A percentile compares a stretch with the other conserved stretches of the same genome.
phyloP scores from a whole-genome alignment of 2,888 invertebrate species.

The Agrochola circellaris region DNA sequence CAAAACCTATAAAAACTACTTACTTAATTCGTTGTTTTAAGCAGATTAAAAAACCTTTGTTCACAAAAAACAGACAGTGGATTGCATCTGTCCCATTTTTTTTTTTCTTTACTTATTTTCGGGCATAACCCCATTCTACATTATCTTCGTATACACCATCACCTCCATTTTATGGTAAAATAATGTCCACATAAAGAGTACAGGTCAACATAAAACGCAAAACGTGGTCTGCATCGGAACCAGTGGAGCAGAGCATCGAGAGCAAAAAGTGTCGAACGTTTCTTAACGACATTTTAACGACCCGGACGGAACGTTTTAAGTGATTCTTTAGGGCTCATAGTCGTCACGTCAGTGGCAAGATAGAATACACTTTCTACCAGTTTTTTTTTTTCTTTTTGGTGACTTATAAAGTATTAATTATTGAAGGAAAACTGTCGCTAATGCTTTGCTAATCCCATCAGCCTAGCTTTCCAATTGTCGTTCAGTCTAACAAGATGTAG shows the following conservation, averaged over 20 bases:
- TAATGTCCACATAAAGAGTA: slow-evolving; percentile 39
- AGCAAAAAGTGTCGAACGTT: slow-evolving; percentile 60
- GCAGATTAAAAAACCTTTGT: background rate
- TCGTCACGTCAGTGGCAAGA: slow-evolving; percentile 13
- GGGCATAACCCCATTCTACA: background rate
- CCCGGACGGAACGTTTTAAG: slow-evolving; percentile 52
- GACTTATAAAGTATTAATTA: background rate
- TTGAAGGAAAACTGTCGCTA: background rate
- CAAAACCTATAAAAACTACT: background rate
- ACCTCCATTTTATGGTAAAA: slow-evolving; percentile 10
- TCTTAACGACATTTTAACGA: slow-evolving; percentile 69
- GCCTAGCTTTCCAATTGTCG: background rate
- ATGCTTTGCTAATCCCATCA: background rate
- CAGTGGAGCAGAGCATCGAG: slow-evolving; percentile 8
- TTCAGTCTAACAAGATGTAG: background rate
- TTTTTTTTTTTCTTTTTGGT: background rate
- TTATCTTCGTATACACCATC: background rate
- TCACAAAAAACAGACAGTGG: background rate
- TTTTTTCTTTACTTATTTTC: background rate
- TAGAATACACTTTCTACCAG: background rate
- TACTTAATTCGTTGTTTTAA: background rate
- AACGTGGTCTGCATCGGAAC: slow-evolving; percentile 37
- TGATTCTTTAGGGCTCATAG: slow-evolving; percentile 56
- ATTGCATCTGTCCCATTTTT: background rate
- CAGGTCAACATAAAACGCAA: slow-evolving; percentile 48